Conservation (phyloP, 1,140 invertebrate genomes). For the Palaemon carinicauda region DNA sequence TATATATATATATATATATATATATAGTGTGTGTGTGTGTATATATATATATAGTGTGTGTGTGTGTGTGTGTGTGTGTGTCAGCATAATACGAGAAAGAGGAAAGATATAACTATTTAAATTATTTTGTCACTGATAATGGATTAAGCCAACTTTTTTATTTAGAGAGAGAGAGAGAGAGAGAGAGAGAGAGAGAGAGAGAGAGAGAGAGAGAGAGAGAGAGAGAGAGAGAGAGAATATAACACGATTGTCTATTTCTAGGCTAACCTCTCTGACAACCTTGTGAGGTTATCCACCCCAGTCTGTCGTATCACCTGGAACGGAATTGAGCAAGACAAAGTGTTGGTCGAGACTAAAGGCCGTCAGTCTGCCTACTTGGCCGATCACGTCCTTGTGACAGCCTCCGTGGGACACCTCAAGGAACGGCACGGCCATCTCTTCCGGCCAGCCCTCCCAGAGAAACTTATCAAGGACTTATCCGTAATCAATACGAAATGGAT, state of each 20-base stretch:
- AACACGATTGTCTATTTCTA: not conserved
- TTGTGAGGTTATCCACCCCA: not conserved
- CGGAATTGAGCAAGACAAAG: not conserved
- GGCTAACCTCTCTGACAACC: not conserved
- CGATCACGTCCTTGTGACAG: conserved; percentile 11
- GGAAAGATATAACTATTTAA: too few species aligned
- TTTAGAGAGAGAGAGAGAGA: not conserved
- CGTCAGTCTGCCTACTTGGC: not conserved
- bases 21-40: too few species aligned
- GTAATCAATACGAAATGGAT: not conserved
- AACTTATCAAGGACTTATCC: not conserved
- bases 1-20: too few species aligned
- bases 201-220: not conserved
- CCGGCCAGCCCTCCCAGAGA: not conserved
- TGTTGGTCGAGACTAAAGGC: not conserved
- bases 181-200: not conserved
- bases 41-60: too few species aligned
- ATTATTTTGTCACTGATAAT: too few species aligned
- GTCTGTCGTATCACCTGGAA: conserved; percentile 7
- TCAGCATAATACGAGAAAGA: too few species aligned
- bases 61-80: too few species aligned
- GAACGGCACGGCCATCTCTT: conserved; percentile 10
- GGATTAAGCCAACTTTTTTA: too few species aligned
- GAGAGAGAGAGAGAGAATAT: not conserved
- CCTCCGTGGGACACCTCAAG: conserved; percentile 6